Evolutionary conservation across 2,797 vertebrate genomes (phyloP), one percentile per base, ranked within the genome.

Genomic region (Chromis chromis): DNA sequence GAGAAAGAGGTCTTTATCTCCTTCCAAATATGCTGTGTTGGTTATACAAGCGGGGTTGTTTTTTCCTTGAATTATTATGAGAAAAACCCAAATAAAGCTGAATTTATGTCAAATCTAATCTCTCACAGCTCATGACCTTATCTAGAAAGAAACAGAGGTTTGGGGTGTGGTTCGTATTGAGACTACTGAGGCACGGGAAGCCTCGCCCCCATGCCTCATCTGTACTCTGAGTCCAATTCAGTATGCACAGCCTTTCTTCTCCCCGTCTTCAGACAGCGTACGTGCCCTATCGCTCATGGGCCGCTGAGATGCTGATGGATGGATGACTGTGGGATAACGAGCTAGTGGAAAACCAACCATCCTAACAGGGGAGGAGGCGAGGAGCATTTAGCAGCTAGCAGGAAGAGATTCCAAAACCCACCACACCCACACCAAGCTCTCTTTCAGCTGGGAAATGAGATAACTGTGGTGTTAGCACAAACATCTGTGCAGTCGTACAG

Each of bases 261-360:
- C 86, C 19, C 68, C 4, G 74, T 86, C 87, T 89, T 89, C 91
- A 90, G 89, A 88, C 88, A 56, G 87, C 6, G 86, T 93, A 92
- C 90, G 91, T 93, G 90, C 91, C 86, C 84, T 87, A 90, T 91
- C 88, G 84, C 90, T 88, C 85, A 79, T 81, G 85, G 78, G 88
- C 90, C 64, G 83, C 86, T 16, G 74, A 84, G 88, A 90, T 86
- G 90, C 87, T 92, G 91, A 93, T 87, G 88, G 92, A 94, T 91
- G 92, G 90, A 92, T 91, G 91, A 90, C 93, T 84, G 86, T 76
- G 81, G 90, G 89, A 91, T 91, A 94, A 93, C 84, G 89, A 93
- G 91, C 88, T 79, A 60, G 84, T 83, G 92, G 90, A 92, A 93
- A 93, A 87, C 81, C 88, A 91, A 81, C 84, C 86, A 73, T 81